These are phyloP conservation scores for Acanthosepion lycidas DNA, from an alignment of 2,888 invertebrate species.

Conservation along the genomic window DNA sequence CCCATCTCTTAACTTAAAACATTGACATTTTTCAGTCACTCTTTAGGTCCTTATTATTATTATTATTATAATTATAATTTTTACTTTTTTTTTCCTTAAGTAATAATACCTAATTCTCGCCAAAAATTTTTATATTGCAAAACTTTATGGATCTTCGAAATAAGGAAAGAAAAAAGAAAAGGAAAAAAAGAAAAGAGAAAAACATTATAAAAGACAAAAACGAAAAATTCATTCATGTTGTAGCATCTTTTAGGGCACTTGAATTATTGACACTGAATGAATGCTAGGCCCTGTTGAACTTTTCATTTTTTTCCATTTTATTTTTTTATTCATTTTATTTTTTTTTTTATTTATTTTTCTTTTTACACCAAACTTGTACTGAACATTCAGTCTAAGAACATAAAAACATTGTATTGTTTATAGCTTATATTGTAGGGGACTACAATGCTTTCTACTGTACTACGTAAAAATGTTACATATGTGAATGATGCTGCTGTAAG, in stretches of 20 bases:
- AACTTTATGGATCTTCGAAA: conserved; percentile 22
- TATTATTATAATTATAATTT: too few species aligned
- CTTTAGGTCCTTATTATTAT: background rate
- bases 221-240: background rate
- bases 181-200: background rate
- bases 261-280: conserved; percentile 10
- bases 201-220: background rate
- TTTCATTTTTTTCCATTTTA: background rate
- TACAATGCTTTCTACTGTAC: background rate
- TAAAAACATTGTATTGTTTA: background rate
- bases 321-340: background rate
- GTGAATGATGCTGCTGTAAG: too few species aligned
- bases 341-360: background rate
- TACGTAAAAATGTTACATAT: too few species aligned
- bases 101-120: background rate
- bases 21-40: background rate
- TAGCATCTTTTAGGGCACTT: background rate
- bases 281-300: background rate
- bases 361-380: background rate
- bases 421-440: background rate
- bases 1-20: background rate
- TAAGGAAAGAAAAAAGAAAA: background rate
- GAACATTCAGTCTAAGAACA: background rate
- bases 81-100: background rate
- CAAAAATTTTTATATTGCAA: background rate